phyloP scores from a whole-genome alignment of 2,797 vertebrate genomes.

The Leucoraja ocellata region DNA sequence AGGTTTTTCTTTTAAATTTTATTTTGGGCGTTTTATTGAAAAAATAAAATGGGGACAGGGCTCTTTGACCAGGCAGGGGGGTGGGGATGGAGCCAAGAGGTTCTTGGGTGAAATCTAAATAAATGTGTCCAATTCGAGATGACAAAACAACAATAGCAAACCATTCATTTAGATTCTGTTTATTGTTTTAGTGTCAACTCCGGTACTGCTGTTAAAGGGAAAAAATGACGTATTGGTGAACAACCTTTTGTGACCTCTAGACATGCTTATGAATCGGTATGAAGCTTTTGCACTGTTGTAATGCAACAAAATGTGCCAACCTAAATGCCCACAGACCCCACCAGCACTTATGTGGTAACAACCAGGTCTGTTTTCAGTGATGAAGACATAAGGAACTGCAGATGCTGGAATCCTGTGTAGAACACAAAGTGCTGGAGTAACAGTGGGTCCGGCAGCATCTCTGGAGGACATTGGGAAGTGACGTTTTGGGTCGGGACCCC shows the following conservation, averaged over 20 bases:
- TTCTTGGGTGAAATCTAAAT: not conserved
- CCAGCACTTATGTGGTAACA: not conserved
- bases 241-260: no score
- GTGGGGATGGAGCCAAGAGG: no score
- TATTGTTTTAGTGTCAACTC: not conserved
- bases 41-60: not conserved
- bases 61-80: not conserved
- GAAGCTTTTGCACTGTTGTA: not conserved
- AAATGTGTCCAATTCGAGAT: not conserved
- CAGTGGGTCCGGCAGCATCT: no score
- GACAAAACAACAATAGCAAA: not conserved
- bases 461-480: no score
- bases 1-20: not conserved
- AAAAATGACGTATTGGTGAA: no score
- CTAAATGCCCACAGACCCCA: not conserved
- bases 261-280: no score
- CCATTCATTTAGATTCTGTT: not conserved
- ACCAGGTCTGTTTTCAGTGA: not conserved
- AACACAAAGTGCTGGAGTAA: no score
- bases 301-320: not conserved
- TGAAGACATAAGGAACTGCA: no score
- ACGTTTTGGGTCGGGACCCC: no score
- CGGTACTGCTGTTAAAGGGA: not conserved
- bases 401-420: no score
- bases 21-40: not conserved